These are phyloP conservation scores for Mesorhabditis sp. DNA, from an alignment of 2,888 invertebrate genomes.

Conservation along the genomic window DNA sequence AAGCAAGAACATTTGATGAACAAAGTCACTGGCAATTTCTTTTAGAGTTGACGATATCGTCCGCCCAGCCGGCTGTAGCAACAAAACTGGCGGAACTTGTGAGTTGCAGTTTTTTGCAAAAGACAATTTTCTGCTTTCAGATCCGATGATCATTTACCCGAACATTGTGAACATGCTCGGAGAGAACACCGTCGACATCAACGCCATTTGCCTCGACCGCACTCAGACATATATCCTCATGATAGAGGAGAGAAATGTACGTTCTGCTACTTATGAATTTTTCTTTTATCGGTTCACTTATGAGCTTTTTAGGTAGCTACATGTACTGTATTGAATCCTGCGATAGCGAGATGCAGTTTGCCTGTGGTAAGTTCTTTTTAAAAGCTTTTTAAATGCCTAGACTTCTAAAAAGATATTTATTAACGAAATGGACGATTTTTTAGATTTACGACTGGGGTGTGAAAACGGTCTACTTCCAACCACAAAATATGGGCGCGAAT, in stretches of 20 bases:
- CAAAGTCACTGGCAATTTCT: not conserved
- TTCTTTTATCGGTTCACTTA: not conserved
- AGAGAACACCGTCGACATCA: slow-evolving; percentile 90
- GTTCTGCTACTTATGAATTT: not conserved
- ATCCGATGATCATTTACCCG: slow-evolving; percentile 64
- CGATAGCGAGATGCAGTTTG: slow-evolving; percentile 53
- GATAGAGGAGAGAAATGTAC: slow-evolving; percentile 54
- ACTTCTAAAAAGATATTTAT: not conserved
- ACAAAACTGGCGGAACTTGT: slow-evolving; percentile 58
- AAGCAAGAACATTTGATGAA: not conserved
- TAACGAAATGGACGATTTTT: not conserved
- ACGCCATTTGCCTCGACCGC: slow-evolving; percentile 83
- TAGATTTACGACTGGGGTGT: slow-evolving; percentile 57
- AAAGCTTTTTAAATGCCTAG: not conserved
- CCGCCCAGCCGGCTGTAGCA: slow-evolving; percentile 78
- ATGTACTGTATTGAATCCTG: slow-evolving; percentile 50
- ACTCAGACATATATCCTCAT: slow-evolving; percentile 52
- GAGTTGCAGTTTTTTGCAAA: slow-evolving; percentile 13
- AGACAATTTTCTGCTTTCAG: slow-evolving; percentile 20
- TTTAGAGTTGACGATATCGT: slow-evolving; percentile 85
- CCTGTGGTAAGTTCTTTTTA: slow-evolving; percentile 20
- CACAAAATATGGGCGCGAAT: slow-evolving; percentile 50
- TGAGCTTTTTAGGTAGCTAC: slow-evolving; percentile 38
- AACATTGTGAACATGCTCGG: slow-evolving; percentile 96
- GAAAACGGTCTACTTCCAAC: slow-evolving; percentile 57